Evolutionary conservation across 2,113 vertebrate species (phyloP).

Genomic region (Cygnus buccinator): DNA sequence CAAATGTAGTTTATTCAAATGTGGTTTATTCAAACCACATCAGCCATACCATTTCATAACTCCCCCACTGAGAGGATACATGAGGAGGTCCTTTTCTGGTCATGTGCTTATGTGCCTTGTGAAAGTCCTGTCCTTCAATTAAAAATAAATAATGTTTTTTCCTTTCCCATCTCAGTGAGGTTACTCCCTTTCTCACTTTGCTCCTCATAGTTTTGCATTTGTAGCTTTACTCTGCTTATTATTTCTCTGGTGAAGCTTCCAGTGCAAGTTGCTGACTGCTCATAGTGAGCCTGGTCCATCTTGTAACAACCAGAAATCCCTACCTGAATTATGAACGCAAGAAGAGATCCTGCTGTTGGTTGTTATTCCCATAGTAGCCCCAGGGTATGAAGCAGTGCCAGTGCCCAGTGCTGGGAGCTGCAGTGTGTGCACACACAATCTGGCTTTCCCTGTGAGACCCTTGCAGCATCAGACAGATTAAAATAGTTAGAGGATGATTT

Average conservation of each 20-base stretch:
- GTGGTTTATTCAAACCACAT: neutral
- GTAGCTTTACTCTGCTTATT: neutral
- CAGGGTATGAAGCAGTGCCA: fast-evolving
- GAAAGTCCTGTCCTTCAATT: neutral
- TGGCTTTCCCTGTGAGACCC: neutral
- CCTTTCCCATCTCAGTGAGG: neutral
- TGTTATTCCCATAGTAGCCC: neutral
- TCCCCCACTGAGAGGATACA: neutral
- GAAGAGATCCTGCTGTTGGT: neutral
- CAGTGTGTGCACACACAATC: neutral
- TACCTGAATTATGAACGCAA: neutral
- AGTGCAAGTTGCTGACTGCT: neutral
- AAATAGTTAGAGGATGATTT: neutral
- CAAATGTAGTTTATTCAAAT: neutral
- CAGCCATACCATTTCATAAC: neutral
- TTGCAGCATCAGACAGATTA: neutral
- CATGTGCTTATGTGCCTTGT: neutral
- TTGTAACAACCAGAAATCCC: neutral
- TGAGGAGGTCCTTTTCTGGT: neutral
- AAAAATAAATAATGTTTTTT: neutral
- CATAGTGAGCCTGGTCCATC: neutral
- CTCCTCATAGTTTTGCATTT: neutral
- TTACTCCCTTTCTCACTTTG: neutral
- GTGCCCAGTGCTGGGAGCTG: neutral
- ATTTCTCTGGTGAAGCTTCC: neutral